Conservation (phyloP, 2,888 invertebrate genomes). For the Idaea straminata region DNA sequence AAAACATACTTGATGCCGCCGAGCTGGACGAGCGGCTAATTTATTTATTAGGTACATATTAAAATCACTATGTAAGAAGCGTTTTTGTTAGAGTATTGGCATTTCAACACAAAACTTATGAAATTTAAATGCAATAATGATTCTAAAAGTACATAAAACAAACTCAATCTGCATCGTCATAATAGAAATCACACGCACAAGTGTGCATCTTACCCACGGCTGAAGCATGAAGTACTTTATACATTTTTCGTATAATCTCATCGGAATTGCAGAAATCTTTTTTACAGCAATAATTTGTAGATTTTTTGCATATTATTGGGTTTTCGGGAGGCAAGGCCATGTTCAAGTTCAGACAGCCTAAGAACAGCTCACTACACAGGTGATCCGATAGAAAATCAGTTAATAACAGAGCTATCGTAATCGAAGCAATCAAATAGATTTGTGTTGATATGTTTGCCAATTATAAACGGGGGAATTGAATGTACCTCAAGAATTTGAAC, state of each 20-base stretch:
- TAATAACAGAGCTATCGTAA: constrained; percentile 14
- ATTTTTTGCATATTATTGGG: constrained; percentile 63
- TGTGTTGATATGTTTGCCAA: constrained; percentile 71
- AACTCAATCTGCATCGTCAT: constrained; percentile 68
- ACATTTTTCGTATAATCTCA: constrained; percentile 56
- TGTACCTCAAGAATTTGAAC: neutral
- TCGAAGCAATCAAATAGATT: constrained; percentile 31
- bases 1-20: constrained; percentile 56
- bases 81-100: constrained; percentile 73
- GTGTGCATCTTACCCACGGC: constrained; percentile 65
- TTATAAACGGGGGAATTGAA: constrained; percentile 23
- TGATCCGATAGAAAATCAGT: constrained; percentile 35
- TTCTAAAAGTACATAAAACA: constrained; percentile 74
- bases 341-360: constrained; percentile 78
- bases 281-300: constrained; percentile 69
- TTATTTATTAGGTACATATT: constrained; percentile 70
- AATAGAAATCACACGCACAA: constrained; percentile 61
- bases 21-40: constrained; percentile 38
- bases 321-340: constrained; percentile 79
- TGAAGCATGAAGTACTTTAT: constrained; percentile 53
- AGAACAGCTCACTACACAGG: constrained; percentile 68
- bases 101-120: constrained; percentile 76
- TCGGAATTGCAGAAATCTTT: constrained; percentile 70
- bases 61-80: constrained; percentile 75
- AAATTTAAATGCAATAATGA: constrained; percentile 68